These are phyloP conservation scores for Galeopterus variegatus DNA, from an alignment of 2,113 vertebrate genomes.

Conservation along the genomic window DNA sequence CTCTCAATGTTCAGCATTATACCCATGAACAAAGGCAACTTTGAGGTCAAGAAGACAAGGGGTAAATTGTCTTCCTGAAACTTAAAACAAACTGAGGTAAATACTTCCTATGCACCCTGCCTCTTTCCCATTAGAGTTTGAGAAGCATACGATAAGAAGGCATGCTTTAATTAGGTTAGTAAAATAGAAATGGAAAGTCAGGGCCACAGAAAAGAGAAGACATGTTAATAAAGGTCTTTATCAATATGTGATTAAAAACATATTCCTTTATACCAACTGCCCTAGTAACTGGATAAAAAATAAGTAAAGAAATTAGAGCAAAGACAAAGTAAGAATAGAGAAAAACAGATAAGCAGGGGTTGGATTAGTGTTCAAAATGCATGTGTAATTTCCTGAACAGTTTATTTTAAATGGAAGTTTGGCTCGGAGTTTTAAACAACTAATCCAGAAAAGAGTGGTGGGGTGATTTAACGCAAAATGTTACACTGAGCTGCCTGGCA, in stretches of 20 bases:
- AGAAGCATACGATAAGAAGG: neutral
- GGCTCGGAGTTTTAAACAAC: neutral
- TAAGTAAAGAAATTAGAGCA: neutral
- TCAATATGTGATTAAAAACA: neutral
- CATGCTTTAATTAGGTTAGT: neutral
- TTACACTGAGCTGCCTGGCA: neutral
- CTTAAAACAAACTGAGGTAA: neutral
- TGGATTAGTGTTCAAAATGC: neutral
- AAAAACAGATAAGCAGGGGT: neutral
- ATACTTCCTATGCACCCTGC: neutral
- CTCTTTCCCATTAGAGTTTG: neutral
- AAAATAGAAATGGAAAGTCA: conserved; percentile 3
- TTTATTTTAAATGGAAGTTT: conserved; percentile 3
- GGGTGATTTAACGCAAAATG: neutral
- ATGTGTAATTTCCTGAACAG: neutral
- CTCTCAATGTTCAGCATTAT: neutral
- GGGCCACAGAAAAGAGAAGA: neutral
- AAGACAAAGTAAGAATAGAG: neutral
- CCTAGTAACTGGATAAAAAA: neutral
- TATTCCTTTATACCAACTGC: neutral
- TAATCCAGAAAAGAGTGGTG: neutral
- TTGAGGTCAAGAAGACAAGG: no score
- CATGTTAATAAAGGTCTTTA: neutral
- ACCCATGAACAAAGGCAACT: neutral
- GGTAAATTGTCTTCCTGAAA: no score